Base-by-base conservation (phyloP, 1,140 invertebrate genomes). In the Ladona fulva region DNA sequence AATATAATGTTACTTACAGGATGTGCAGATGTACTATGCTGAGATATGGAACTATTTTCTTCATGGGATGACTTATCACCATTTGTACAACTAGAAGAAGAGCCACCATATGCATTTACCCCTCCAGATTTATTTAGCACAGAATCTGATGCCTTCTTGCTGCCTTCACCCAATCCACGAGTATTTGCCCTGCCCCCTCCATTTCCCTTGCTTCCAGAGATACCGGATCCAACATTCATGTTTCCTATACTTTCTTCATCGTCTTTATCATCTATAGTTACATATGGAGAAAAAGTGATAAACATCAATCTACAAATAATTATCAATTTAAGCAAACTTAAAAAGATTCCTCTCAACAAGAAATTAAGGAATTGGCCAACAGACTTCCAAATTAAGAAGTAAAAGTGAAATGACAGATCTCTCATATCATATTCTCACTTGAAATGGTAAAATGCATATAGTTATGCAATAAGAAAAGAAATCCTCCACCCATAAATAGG, bases 191-290 rank as follows among this genome's bases (percentile, higher is more conserved):
- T 37, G 12, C 52, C 52, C 14, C 52, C 52, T 19, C 52, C 52
- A 66, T 66, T 66, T 6, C 52, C 52, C n/a, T 66, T 66, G 14
- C 16, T 66, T 66, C 52, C 52, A 66, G 52, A 66, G 12, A 22
- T 22, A 12, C 52, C 52, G 5, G 52, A 66, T 22, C 75, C 52
- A 14, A 77, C 83, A 85, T 24, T 82, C 80, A 76, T 84, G 84
- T 25, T 83, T 78, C 74, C 82, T 75, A 76, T 85, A 80, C 78
- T 75, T 44, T 84, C 86, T 12, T 85, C 81, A 37, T 90, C 88
- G 77, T 90, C 88, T 78, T 89, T 89, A 0, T 89, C 87, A 80
- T 89, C 88, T 88, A 78, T 19, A 83, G 82, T 77, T 80, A 44
- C 24, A 78, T 19, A 75, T 78, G n/a, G 10, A 42, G 59, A 74